Conservation (phyloP, 2,113 vertebrate genomes). For the Trinectes maculatus region DNA sequence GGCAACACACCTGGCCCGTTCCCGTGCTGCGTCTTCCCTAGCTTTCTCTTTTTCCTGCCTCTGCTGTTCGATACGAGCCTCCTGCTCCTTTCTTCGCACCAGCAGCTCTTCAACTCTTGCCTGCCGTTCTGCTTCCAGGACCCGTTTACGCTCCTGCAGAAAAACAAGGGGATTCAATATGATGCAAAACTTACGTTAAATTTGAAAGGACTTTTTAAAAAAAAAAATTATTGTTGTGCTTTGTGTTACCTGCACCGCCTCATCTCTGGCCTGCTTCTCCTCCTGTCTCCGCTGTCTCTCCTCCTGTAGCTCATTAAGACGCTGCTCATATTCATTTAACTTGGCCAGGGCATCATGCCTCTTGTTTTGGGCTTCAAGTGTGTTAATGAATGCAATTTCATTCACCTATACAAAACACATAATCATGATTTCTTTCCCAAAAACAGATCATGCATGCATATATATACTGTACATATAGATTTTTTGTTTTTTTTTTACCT, state of each 20-base stretch:
- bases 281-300: slow-evolving; percentile 94
- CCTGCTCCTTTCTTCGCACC: slow-evolving; percentile 91
- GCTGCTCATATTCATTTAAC: slow-evolving; percentile 95
- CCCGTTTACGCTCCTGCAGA: slow-evolving; percentile 92
- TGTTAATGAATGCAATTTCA: slow-evolving; percentile 99
- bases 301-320: slow-evolving; percentile 96
- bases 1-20: slow-evolving; percentile 89
- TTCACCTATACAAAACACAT: slow-evolving; percentile 86
- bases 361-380: slow-evolving; percentile 98
- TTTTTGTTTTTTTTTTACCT: too few species aligned
- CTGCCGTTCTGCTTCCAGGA: slow-evolving; percentile 94
- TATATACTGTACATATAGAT: too few species aligned
- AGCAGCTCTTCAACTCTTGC: slow-evolving; percentile 95
- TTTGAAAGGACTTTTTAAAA: background rate
- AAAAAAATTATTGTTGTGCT: background rate
- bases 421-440: too few species aligned
- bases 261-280: slow-evolving; percentile 97
- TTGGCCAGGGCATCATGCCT: slow-evolving; percentile 96
- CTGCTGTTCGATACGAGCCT: slow-evolving; percentile 96
- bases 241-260: slow-evolving; percentile 92
- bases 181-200: background rate
- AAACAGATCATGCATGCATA: background rate
- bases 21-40: slow-evolving; percentile 93
- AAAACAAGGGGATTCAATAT: background rate
- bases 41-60: slow-evolving; percentile 96